Base-by-base conservation (phyloP, 1,140 invertebrate species). In the Meloidogyne hapla region DNA sequence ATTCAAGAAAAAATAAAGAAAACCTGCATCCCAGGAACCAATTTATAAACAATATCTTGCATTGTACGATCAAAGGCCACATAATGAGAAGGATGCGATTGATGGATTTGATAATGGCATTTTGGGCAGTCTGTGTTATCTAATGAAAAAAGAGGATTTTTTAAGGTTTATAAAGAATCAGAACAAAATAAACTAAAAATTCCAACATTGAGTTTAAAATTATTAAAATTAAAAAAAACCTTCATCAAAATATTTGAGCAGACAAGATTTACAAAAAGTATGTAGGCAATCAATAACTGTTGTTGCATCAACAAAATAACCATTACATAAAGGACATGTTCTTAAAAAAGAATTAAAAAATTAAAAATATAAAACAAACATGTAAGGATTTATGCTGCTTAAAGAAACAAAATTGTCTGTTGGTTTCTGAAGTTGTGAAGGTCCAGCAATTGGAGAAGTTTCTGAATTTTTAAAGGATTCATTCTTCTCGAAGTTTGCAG, bases 271-370 rank as follows among this genome's bases (percentile, higher is more conserved):
- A 78, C 89, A 90, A 79, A 90, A 90, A 8, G 89, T 89, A 81
- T 90, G 89, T 80, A 89, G 85, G 78, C 89, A 90, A 74, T 90
- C 89, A 48, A 88, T 88, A 18, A 90, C 88, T 8, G 89, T 90
- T 2, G 88, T 88, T 15, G 89, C 89, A 74, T 89, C 88, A 77
- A 89, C 86, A 25, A 89, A 80, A 77, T 90, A 90, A 3, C 89
- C 89, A 63, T 88, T 83, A 82, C 89, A 89, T 8, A 89, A 68
- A 1, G 81, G 81, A 83, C 89, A 89, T 1, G 88, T 88, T 75
- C 89, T 83, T 62, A 86, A 84, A 42, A 82, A 79, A 70, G 88
- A 88, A 15, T 21, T 21, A 67, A 67, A 21, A 25, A 67, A n/a
- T 21, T 18, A 8, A 67, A 21, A 0, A 65, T 12, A 65, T 12